These are phyloP conservation scores for Anabacerthia variegaticeps DNA, from an alignment of 2,797 vertebrate genomes.

Conservation along the genomic window DNA sequence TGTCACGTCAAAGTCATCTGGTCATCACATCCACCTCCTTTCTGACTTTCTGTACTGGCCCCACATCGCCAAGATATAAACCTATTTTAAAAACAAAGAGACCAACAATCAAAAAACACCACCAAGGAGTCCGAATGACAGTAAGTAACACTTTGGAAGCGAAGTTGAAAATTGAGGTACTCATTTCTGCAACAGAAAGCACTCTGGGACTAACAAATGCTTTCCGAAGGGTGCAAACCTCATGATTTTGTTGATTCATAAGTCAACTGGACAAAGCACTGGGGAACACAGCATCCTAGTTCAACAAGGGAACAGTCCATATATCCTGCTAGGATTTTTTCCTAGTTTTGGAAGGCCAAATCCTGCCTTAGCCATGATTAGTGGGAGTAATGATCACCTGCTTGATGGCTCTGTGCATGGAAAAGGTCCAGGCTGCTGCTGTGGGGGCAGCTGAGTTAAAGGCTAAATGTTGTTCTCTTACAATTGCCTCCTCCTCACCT, in stretches of 20 bases:
- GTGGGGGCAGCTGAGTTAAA: background rate
- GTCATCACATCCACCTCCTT: background rate
- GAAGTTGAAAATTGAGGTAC: background rate
- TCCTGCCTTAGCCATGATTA: background rate
- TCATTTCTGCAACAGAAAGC: background rate
- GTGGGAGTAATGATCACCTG: background rate
- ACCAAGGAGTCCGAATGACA: background rate
- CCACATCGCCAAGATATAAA: background rate
- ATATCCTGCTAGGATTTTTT: background rate
- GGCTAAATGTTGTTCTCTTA: background rate
- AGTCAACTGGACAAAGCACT: background rate
- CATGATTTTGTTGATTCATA: background rate
- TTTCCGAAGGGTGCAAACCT: background rate
- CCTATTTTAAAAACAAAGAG: background rate
- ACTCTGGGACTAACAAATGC: background rate
- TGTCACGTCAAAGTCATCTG: background rate
- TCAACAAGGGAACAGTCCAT: background rate
- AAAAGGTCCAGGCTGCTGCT: background rate
- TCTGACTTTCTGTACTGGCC: background rate
- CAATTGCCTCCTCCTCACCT: conserved; percentile 3
- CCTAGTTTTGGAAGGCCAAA: background rate
- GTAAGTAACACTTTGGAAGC: background rate
- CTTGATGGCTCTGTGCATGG: background rate
- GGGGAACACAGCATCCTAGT: background rate
- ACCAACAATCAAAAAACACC: background rate